These are phyloP conservation scores for Craterocephalus amniculus DNA, from an alignment of 2,797 vertebrate genomes.

Conservation along the genomic window DNA sequence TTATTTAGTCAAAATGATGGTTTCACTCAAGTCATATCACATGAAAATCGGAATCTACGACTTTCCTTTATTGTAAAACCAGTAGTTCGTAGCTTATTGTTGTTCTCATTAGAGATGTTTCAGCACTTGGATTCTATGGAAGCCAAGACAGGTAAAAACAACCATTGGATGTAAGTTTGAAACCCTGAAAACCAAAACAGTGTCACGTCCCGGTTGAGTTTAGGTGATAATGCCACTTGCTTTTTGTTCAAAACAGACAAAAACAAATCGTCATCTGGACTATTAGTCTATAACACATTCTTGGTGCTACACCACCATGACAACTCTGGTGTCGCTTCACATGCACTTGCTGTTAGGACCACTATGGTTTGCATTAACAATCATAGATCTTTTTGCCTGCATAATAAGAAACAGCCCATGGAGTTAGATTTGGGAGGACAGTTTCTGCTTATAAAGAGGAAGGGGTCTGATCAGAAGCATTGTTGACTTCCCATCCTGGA, in stretches of 20 bases:
- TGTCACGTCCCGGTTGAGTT: not conserved
- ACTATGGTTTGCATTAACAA: too few species aligned
- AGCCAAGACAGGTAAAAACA: not conserved
- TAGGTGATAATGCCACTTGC: not conserved
- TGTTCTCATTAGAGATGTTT: not conserved
- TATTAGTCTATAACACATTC: too few species aligned
- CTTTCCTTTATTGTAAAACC: not conserved
- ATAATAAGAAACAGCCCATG: not conserved
- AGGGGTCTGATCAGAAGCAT: not conserved
- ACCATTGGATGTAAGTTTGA: not conserved
- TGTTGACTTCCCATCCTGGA: not conserved
- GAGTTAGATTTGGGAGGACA: not conserved
- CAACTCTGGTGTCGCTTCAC: too few species aligned
- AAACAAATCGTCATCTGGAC: too few species aligned
- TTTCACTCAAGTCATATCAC: not conserved
- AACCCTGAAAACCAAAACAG: not conserved
- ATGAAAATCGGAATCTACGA: not conserved
- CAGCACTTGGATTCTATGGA: not conserved
- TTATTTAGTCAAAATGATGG: not conserved
- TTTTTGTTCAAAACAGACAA: not conserved
- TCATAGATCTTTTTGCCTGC: too few species aligned
- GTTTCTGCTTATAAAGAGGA: not conserved
- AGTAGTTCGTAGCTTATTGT: not conserved
- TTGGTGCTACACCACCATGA: too few species aligned
- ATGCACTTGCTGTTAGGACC: too few species aligned